Percentiles rank a stretch among this genome's conserved stretches.
These are phyloP conservation scores for Lagopus muta DNA, from an alignment of 2,113 vertebrate genomes.

Conservation along the genomic window DNA sequence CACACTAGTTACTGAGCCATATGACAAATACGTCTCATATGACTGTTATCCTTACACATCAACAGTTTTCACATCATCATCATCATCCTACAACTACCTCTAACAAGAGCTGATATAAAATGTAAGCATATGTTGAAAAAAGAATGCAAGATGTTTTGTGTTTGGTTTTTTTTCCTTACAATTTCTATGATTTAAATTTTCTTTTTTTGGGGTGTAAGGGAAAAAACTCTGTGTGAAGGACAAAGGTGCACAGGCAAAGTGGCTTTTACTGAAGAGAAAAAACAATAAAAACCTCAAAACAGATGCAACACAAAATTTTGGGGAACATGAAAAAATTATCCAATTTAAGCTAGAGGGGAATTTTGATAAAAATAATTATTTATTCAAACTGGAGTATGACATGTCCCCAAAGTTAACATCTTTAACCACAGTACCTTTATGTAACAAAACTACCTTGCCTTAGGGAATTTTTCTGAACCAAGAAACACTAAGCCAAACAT, in stretches of 20 bases:
- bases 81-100: neutral
- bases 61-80: neutral
- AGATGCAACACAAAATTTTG: neutral
- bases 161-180: neutral
- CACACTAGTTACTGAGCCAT: neutral
- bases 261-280: neutral
- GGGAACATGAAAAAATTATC: neutral
- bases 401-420: neutral
- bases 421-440: neutral
- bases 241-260: neutral
- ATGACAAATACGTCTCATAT: neutral
- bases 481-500: neutral
- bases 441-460: neutral
- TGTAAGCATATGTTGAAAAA: neutral
- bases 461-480: neutral
- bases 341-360: neutral
- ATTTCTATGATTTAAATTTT: neutral
- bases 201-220: neutral
- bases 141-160: neutral
- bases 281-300: too few relatives aligned
- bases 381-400: neutral
- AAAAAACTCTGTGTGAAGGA: neutral
- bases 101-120: neutral
- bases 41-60: neutral
- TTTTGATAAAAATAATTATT: neutral